Conservation (phyloP, 2,797 vertebrate species). For the Alauda arvensis region DNA sequence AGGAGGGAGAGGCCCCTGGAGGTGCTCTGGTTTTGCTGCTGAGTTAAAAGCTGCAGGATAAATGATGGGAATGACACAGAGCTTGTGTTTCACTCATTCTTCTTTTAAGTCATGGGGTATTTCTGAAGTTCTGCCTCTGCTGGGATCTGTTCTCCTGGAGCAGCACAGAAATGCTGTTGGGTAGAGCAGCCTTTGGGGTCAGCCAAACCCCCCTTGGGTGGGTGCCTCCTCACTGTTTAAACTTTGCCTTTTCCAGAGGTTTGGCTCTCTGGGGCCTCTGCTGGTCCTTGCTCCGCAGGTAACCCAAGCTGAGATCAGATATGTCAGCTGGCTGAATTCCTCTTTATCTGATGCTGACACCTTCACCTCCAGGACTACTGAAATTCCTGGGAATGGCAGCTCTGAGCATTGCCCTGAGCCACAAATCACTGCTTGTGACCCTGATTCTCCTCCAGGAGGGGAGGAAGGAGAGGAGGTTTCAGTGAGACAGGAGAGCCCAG, state of each 20-base stretch:
- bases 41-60: no score
- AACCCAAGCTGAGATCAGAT: slow-evolving; percentile 46
- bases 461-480: background rate
- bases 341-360: slow-evolving; percentile 62
- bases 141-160: no score
- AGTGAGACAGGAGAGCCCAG: background rate
- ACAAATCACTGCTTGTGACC: slow-evolving; percentile 11
- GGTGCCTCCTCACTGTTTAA: background rate
- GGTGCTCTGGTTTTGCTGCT: no score
- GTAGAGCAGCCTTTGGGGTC: no score
- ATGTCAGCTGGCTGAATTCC: slow-evolving; percentile 24
- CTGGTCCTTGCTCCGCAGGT: slow-evolving; percentile 5
- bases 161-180: no score
- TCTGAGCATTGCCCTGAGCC: slow-evolving; percentile 1
- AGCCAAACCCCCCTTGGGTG: no score
- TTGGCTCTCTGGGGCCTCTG: background rate
- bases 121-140: no score
- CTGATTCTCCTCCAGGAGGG: background rate
- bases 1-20: no score
- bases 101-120: no score
- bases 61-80: no score
- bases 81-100: no score
- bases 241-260: background rate
- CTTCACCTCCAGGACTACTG: slow-evolving; percentile 26
- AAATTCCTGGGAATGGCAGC: slow-evolving; percentile 14